Base-by-base conservation (phyloP, 2,113 vertebrate species). In the Cheirogaleus medius region DNA sequence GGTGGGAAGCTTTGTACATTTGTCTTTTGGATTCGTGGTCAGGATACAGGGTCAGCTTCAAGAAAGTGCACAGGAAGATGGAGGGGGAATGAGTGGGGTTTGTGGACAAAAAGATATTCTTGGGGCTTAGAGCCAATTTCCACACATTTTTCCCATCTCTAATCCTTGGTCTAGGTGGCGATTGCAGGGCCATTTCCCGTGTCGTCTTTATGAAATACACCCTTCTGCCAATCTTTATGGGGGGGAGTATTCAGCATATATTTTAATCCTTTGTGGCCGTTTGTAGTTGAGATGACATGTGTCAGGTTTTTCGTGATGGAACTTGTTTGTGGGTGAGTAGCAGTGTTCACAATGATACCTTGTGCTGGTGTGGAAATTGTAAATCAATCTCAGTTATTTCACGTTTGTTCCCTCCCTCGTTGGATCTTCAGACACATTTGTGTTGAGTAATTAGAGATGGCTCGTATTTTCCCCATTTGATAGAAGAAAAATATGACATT, bases 401-500 rank as follows among this genome's bases (percentile, higher is more conserved):
- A 29, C 25, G 49, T 52, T 74, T 74, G 15, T 60, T 85, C 92
- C 37, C 42, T 69, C 27, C 34, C 49, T 74, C 27, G 8, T 39
- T 68, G 78, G 39, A 77, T 90, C 68, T 89, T 93, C 2, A 17
- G 56, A 90, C 81, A 63, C 25, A 76, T 13, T 32, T 0, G 0
- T 85, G 14, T 60, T 92, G 29, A 56, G 25, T 71, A 49, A 90
- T 44, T 58, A 90, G 12, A 17, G 20, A 52, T 68, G 6, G 11
- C 66, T 77, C 56, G 20, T 29, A 37, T 87, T 91, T 71, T 44
- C 15, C 15, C 17, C 44, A 32, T 49, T 78, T 66, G 54, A 15
- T 52, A 82, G 18, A 60, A 60, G 74, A 73, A 88, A 91, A 92
- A 32, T 69, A 84, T 56, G 60, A 8, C 8, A 69, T 92, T 84